Evolutionary conservation across 1,140 invertebrate species (phyloP).

Genomic region (Drosophila littoralis): DNA sequence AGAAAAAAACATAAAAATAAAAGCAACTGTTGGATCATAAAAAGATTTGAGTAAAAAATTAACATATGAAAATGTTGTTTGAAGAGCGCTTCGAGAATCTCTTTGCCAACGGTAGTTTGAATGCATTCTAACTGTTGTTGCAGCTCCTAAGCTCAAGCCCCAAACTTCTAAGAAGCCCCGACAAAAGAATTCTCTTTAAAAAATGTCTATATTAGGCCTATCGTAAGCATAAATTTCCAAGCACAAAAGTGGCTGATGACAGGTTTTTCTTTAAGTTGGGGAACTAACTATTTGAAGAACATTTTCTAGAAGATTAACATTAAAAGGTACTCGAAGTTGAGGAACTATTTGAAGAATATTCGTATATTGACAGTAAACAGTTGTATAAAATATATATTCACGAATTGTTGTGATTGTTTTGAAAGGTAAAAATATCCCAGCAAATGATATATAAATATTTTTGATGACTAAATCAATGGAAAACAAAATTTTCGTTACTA

Average conservation of each 20-base stretch:
- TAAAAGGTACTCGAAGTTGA: too few relatives aligned
- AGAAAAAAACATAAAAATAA: background rate
- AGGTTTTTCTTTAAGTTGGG: background rate
- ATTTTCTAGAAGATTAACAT: background rate
- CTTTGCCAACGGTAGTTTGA: conserved; percentile 25
- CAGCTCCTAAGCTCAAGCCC: conserved; percentile 5
- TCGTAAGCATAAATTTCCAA: background rate
- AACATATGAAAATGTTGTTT: conserved; percentile 37
- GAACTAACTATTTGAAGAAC: conserved; percentile 9
- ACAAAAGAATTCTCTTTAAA: background rate
- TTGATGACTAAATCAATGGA: conserved; percentile 30
- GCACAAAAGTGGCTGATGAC: conserved; percentile 7
- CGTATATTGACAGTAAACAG: too few relatives aligned
- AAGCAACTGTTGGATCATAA: conserved; percentile 52
- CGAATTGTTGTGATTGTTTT: background rate
- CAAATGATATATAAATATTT: conserved; percentile 18
- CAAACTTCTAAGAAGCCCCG: conserved; percentile 26
- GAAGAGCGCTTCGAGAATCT: conserved; percentile 22
- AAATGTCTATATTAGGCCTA: background rate
- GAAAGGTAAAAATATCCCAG: background rate
- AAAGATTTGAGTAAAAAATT: conserved; percentile 33
- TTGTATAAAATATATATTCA: too few relatives aligned
- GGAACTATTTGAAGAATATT: too few relatives aligned
- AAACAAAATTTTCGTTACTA: conserved; percentile 22
- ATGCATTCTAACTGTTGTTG: conserved; percentile 50